A percentile compares a stretch with the other conserved stretches of the same genome.
phyloP scores from a whole-genome alignment of 2,797 vertebrate species.

The Huso huso region DNA sequence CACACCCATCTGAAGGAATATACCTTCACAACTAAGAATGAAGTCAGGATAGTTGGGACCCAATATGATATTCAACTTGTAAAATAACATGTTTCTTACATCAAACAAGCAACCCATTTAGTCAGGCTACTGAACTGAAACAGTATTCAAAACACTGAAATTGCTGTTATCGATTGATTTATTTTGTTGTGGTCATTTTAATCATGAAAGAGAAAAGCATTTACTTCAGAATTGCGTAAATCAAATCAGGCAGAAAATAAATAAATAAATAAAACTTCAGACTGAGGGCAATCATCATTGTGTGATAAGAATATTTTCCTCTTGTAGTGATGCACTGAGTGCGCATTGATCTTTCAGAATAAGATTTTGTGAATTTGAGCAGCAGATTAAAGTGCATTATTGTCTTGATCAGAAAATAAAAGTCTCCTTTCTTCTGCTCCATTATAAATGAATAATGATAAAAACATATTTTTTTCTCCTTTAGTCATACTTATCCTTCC shows the following conservation, averaged over 20 bases:
- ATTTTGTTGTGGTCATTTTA: no score
- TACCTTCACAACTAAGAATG: no score
- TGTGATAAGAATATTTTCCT: slow-evolving; percentile 4
- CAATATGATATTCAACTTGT: no score
- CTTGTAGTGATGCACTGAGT: not conserved
- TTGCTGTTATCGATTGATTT: no score
- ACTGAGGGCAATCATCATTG: slow-evolving; percentile 1
- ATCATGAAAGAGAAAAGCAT: no score
- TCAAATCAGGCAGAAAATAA: not conserved
- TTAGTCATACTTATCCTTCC: not conserved
- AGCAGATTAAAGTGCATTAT: slow-evolving; percentile 1
- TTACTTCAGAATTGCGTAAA: no score
- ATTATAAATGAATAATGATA: slow-evolving; percentile 15
- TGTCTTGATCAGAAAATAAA: slow-evolving; percentile 11
- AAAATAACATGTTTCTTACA: no score
- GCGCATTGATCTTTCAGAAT: slow-evolving; percentile 3
- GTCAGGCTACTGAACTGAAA: no score
- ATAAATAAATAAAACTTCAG: not conserved
- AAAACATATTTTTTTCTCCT: not conserved
- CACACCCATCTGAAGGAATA: no score
- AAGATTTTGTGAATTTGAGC: not conserved
- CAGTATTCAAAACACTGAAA: no score
- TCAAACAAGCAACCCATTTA: no score
- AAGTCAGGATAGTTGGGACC: no score
- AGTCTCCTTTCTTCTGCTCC: not conserved